phyloP scores from a whole-genome alignment of 2,797 vertebrate genomes.

The Acropternis orthonyx region DNA sequence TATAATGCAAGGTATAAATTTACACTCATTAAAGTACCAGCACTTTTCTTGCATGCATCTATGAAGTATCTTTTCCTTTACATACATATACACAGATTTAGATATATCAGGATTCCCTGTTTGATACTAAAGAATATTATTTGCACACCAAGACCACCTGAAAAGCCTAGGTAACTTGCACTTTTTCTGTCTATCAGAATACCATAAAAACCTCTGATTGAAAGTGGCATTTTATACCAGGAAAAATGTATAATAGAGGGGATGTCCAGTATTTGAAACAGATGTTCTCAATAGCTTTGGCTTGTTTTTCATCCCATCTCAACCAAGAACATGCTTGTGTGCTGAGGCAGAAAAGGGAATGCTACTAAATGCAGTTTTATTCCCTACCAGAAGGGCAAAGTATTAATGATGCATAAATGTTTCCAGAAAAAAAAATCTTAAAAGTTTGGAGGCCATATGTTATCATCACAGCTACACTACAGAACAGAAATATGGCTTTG shows the following conservation, averaged over 20 bases:
- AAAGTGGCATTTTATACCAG: background rate
- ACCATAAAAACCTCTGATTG: background rate
- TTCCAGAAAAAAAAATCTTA: conserved; percentile 18
- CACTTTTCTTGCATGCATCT: background rate
- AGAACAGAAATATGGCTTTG: background rate
- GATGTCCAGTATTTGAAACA: background rate
- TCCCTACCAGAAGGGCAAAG: conserved; percentile 9
- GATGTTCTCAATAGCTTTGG: background rate
- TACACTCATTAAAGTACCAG: background rate
- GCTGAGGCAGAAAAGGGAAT: background rate
- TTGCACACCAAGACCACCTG: background rate
- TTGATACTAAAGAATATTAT: background rate
- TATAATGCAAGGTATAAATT: background rate
- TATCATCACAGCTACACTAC: background rate
- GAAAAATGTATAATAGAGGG: background rate
- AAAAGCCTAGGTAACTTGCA: background rate
- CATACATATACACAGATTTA: background rate
- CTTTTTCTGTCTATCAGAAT: background rate
- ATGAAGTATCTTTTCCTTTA: background rate
- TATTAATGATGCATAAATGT: conserved; percentile 43
- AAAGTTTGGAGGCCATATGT: conserved; percentile 35
- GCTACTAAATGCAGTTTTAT: background rate
- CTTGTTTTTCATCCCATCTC: background rate
- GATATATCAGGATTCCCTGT: background rate
- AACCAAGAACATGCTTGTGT: background rate